These are phyloP conservation scores for Drosophila pectinifera DNA, from an alignment of 1,140 invertebrate species.

Conservation along the genomic window DNA sequence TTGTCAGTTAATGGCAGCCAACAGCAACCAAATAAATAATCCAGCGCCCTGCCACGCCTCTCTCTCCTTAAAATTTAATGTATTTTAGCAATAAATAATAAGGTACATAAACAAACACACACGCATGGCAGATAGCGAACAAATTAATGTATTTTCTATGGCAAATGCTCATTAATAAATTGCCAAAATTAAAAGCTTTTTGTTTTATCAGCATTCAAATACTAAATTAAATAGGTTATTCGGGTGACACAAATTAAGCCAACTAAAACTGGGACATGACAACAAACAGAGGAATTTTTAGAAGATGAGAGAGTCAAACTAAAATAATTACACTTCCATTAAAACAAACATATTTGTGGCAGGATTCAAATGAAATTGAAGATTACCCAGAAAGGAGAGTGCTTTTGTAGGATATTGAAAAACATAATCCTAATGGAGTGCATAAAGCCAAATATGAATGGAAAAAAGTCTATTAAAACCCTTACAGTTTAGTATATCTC, in stretches of 20 bases:
- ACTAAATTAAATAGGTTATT: conserved; percentile 40
- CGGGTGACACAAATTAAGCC: conserved; percentile 38
- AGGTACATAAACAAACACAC: conserved; percentile 8
- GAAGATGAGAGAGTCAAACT: conserved; percentile 9
- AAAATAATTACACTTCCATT: conserved; percentile 59
- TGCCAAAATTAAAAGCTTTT: conserved; percentile 72
- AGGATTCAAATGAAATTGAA: neutral
- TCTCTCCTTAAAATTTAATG: conserved; percentile 63
- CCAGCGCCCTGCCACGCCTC: conserved; percentile 1
- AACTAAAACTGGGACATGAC: conserved; percentile 22
- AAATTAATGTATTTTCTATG: conserved; percentile 71
- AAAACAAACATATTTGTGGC: conserved; percentile 25
- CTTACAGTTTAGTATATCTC: too few species aligned
- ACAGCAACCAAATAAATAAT: conserved; percentile 76
- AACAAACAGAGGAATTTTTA: conserved; percentile 42
- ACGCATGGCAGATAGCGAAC: conserved; percentile 38
- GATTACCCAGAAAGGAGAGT: neutral
- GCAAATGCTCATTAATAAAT: conserved; percentile 73
- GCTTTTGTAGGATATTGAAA: neutral
- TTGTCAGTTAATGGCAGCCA: conserved; percentile 79
- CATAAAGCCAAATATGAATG: neutral
- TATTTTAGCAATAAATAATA: conserved; percentile 80
- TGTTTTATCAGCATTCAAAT: conserved; percentile 27
- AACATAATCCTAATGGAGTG: neutral
- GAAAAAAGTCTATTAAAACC: neutral